Conservation (phyloP, 1,140 invertebrate genomes). For the Drosophila gunungcola region DNA sequence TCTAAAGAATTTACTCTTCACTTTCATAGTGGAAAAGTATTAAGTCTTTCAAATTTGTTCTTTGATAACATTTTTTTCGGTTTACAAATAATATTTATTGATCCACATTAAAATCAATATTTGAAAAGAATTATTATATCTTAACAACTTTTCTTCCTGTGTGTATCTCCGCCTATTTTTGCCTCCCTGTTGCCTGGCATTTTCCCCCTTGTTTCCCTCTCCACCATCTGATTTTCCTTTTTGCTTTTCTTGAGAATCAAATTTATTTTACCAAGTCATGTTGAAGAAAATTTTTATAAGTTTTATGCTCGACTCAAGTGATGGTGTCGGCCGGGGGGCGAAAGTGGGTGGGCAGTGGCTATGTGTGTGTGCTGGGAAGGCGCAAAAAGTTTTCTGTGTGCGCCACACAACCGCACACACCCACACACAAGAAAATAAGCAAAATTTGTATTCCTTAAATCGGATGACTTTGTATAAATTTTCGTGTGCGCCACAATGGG, state of each 20-base stretch:
- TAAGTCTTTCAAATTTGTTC: not conserved
- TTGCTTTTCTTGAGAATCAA: constrained; percentile 84
- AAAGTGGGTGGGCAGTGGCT: constrained; percentile 31
- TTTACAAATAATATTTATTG: no score
- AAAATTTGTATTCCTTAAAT: constrained; percentile 85
- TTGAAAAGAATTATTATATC: constrained; percentile 24
- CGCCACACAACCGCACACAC: constrained; percentile 34
- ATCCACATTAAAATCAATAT: not conserved
- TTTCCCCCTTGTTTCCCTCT: constrained; percentile 35
- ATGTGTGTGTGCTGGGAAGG: constrained; percentile 25
- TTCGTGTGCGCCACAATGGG: constrained; percentile 80
- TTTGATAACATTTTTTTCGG: no score
- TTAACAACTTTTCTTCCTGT: constrained; percentile 35
- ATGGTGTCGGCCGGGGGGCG: constrained; percentile 34
- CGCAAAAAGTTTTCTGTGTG: constrained; percentile 58
- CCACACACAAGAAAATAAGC: constrained; percentile 68
- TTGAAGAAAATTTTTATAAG: constrained; percentile 85
- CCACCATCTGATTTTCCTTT: constrained; percentile 51
- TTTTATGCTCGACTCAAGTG: constrained; percentile 83
- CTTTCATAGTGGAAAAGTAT: no score
- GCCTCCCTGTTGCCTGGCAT: constrained; percentile 32
- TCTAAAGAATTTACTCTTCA: no score
- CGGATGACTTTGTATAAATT: constrained; percentile 85
- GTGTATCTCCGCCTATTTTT: constrained; percentile 6
- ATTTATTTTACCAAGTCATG: constrained; percentile 85